These are phyloP conservation scores for Ctena decussata DNA, from an alignment of 2,888 invertebrate species.

Conservation along the genomic window DNA sequence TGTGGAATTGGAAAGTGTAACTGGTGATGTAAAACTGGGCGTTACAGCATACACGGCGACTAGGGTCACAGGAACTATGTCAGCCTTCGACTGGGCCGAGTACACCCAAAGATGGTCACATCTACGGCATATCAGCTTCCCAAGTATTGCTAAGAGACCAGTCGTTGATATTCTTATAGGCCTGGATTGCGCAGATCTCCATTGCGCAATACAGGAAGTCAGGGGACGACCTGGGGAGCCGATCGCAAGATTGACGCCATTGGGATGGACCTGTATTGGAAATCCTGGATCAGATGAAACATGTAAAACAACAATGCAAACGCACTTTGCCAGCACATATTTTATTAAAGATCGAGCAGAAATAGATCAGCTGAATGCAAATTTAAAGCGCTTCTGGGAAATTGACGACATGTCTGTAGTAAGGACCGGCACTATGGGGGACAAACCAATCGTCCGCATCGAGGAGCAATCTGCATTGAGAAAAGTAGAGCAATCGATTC, in stretches of 20 bases:
- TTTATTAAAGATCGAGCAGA: neutral
- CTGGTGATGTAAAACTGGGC: neutral
- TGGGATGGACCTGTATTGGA: slow-evolving; percentile 30
- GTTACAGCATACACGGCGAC: neutral
- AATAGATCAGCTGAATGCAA: no score
- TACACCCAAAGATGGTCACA: neutral
- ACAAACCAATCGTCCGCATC: neutral
- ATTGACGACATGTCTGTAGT: slow-evolving; percentile 5
- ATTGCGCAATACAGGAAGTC: neutral
- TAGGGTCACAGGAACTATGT: slow-evolving; percentile 6
- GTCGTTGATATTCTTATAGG: slow-evolving; percentile 22
- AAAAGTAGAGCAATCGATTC: no score
- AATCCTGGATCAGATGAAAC: neutral
- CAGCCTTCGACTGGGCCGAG: neutral
- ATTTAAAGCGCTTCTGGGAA: slow-evolving; percentile 29
- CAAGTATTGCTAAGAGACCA: neutral
- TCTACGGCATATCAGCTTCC: slow-evolving; percentile 10
- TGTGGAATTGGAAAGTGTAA: neutral
- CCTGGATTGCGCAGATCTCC: slow-evolving; percentile 7
- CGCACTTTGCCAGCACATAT: neutral
- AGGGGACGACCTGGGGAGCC: neutral
- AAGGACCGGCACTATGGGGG: neutral
- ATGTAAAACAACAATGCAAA: neutral
- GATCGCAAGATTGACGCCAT: slow-evolving; percentile 10
- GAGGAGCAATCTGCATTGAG: no score